Percentiles rank a stretch among this genome's conserved stretches.
Conservation (phyloP, 2,113 vertebrate species). For the Prunella fulvescens region DNA sequence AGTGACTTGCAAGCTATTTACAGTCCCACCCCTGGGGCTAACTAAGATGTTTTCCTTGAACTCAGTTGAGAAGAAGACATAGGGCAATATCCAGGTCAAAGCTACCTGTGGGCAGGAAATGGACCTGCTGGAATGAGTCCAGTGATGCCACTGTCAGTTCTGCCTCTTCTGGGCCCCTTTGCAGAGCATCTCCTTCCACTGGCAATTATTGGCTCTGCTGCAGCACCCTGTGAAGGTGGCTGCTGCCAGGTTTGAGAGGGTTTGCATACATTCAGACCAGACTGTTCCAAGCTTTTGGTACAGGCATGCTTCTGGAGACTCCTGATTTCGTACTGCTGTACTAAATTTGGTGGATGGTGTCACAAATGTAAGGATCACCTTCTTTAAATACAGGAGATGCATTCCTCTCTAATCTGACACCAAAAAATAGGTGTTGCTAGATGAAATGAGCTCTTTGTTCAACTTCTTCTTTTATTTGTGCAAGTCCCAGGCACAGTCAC, state of each 20-base stretch:
- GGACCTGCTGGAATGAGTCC: not conserved
- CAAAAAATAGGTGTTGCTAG: not conserved
- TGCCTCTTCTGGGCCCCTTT: not conserved
- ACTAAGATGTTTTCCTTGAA: not conserved
- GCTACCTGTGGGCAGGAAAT: not conserved
- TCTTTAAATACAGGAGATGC: not conserved
- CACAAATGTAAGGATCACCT: not conserved
- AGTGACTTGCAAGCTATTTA: not conserved
- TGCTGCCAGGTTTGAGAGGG: not conserved
- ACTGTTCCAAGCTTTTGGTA: not conserved
- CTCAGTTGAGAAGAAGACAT: not conserved
- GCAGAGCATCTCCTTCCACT: not conserved
- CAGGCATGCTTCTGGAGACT: not conserved
- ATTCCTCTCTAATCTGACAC: not conserved
- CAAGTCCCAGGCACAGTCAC: not conserved
- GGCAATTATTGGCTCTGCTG: not conserved
- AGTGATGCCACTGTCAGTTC: rapidly evolving
- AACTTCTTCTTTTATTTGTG: not conserved
- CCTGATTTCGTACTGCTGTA: not conserved
- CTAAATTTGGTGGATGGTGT: too few species aligned
- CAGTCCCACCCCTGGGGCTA: not conserved
- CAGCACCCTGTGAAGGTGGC: rapidly evolving
- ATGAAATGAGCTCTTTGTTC: not conserved
- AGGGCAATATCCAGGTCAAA: not conserved
- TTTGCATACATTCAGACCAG: not conserved